phyloP scores from a whole-genome alignment of 2,113 vertebrate genomes.

The Hucho hucho region DNA sequence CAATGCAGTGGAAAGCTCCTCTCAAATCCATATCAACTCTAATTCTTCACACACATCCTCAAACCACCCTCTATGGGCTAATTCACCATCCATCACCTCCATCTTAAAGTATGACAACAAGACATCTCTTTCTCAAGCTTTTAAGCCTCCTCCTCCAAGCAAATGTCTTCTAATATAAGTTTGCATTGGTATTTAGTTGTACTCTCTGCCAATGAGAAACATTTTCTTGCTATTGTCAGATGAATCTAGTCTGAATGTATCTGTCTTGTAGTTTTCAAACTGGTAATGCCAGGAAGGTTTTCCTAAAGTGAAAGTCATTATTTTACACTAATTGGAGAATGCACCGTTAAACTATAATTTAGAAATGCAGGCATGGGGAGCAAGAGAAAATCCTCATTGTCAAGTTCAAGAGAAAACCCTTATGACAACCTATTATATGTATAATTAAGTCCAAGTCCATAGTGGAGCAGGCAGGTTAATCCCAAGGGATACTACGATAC shows the following conservation, averaged over 20 bases:
- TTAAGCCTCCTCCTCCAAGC: not conserved
- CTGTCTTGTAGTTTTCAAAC: not conserved
- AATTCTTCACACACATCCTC: slow-evolving; percentile 10
- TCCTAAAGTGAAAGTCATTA: no score
- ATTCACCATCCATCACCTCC: slow-evolving; percentile 23
- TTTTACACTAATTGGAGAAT: no score
- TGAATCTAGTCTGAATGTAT: not conserved
- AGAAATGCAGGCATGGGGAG: slow-evolving; percentile 3
- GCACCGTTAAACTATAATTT: not conserved
- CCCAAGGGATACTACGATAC: slow-evolving; percentile 32
- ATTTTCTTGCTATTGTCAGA: not conserved
- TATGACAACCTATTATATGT: slow-evolving; percentile 54
- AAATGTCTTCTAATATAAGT: not conserved
- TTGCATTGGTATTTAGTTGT: not conserved
- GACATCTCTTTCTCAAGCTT: slow-evolving; percentile 2
- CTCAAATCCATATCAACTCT: slow-evolving; percentile 35
- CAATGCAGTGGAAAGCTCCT: slow-evolving; percentile 43
- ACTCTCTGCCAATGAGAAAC: not conserved
- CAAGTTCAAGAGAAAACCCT: slow-evolving; percentile 43
- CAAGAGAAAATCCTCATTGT: slow-evolving; percentile 40
- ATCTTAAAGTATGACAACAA: slow-evolving; percentile 6
- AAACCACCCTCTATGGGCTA: slow-evolving; percentile 5
- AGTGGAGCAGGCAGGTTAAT: slow-evolving; percentile 33
- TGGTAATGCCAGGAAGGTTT: no score
- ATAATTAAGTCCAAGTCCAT: slow-evolving; percentile 57